Conservation (phyloP, 92 coral and sea anemone species). For the Parazoanthus swiftii region DNA sequence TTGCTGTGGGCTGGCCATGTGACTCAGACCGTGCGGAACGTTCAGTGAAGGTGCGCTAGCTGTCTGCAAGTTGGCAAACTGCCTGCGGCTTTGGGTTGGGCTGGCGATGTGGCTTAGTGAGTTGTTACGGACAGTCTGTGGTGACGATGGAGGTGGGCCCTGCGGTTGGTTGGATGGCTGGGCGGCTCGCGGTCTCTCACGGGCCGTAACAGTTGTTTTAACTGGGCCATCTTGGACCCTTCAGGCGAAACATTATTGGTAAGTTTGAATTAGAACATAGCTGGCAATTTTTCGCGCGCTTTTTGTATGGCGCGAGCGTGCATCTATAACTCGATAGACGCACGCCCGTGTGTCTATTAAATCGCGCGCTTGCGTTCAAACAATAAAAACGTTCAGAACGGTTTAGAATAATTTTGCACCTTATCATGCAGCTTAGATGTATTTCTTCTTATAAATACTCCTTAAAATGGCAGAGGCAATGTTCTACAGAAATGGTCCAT, state of each 20-base stretch:
- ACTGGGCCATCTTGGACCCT: conserved; percentile 75
- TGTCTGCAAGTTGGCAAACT: conserved; percentile 65
- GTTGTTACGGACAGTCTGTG: conserved; percentile 20
- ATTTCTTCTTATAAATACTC: too few species aligned
- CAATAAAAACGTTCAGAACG: too few species aligned
- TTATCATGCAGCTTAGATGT: too few species aligned
- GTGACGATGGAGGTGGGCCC: conserved; percentile 33
- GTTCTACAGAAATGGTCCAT: too few species aligned
- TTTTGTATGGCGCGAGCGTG: too few species aligned
- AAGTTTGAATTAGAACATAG: not conserved
- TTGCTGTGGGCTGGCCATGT: conserved; percentile 83
- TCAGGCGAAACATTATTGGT: not conserved
- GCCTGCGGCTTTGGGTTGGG: conserved; percentile 80
- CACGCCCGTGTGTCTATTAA: too few species aligned
- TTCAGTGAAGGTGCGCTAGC: conserved; percentile 43
- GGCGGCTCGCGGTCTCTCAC: conserved; percentile 90
- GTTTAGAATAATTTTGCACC: too few species aligned
- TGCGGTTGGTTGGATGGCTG: conserved; percentile 57
- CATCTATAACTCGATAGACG: too few species aligned
- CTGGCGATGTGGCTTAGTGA: conserved; percentile 81
- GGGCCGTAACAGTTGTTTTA: conserved; percentile 85
- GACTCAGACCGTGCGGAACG: conserved; percentile 56
- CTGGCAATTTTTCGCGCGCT: too few species aligned
- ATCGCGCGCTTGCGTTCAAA: too few species aligned
- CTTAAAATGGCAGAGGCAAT: too few species aligned